Conservation (phyloP, 2,888 invertebrate genomes). For the Napeogenes sylphis region DNA sequence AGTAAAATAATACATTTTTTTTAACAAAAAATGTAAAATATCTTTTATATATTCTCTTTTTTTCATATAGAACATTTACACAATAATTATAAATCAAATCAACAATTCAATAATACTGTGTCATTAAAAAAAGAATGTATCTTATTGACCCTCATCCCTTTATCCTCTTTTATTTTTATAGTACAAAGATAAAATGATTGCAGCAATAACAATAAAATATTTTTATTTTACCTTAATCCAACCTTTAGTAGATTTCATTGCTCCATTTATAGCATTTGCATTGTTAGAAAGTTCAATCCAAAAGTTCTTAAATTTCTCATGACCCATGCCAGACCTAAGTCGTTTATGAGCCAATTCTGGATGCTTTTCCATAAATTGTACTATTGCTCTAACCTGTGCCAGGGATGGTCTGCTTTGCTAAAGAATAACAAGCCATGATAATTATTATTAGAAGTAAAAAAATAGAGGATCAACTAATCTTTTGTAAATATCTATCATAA, state of each 20-base stretch:
- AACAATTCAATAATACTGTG: too few species aligned
- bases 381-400: slow-evolving; percentile 54
- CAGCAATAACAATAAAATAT: background rate
- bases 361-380: slow-evolving; percentile 59
- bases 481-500: background rate
- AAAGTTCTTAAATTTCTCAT: slow-evolving; percentile 51
- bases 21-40: too few species aligned
- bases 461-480: too few species aligned
- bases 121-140: too few species aligned
- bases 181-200: background rate
- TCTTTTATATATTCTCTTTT: too few species aligned
- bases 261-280: slow-evolving; percentile 54
- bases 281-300: slow-evolving; percentile 56
- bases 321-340: slow-evolving; percentile 47
- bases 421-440: background rate
- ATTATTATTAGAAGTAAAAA: background rate
- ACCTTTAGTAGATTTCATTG: slow-evolving; percentile 56
- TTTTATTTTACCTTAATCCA: slow-evolving; percentile 57
- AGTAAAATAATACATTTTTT: too few species aligned
- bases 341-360: slow-evolving; percentile 56
- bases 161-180: background rate
- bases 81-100: too few species aligned
- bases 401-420: slow-evolving; percentile 47
- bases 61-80: too few species aligned
- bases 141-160: too few species aligned